Conservation (phyloP, 2,797 vertebrate species). For the Hypotaenidia philippensis region DNA sequence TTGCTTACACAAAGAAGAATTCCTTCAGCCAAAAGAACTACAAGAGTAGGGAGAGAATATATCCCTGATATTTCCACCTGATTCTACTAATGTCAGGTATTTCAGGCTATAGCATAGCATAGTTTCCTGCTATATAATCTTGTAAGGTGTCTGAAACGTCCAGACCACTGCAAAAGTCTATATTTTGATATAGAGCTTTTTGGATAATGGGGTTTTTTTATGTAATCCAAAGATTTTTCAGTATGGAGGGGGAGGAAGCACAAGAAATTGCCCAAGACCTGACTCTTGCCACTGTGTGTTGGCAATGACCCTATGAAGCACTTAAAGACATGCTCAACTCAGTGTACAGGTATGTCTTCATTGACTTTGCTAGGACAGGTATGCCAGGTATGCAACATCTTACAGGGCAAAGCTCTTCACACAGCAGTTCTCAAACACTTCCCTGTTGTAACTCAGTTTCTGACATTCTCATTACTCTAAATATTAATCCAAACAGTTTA, state of each 20-base stretch:
- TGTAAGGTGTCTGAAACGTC: background rate
- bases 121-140: background rate
- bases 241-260: background rate
- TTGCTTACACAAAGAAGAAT: background rate
- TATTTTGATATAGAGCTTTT: background rate
- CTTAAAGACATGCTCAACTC: background rate
- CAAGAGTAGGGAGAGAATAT: background rate
- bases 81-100: background rate
- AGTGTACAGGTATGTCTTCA: constrained; percentile 33
- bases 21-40: background rate
- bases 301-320: background rate
- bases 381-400: constrained; percentile 48
- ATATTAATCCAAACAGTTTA: constrained; percentile 38
- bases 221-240: background rate
- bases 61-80: background rate
- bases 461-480: constrained; percentile 41
- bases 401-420: constrained; percentile 3
- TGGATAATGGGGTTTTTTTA: background rate
- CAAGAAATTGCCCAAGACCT: background rate
- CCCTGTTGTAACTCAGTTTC: constrained; percentile 48
- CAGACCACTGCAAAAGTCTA: background rate
- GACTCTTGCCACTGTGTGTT: background rate
- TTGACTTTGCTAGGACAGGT: constrained; percentile 33
- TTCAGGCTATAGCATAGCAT: background rate
- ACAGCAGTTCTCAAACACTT: constrained; percentile 24